Evolutionary conservation across 2,888 invertebrate genomes (phyloP), one percentile per base, ranked within the genome.

Genomic region (Phlogophora meticulosa): DNA sequence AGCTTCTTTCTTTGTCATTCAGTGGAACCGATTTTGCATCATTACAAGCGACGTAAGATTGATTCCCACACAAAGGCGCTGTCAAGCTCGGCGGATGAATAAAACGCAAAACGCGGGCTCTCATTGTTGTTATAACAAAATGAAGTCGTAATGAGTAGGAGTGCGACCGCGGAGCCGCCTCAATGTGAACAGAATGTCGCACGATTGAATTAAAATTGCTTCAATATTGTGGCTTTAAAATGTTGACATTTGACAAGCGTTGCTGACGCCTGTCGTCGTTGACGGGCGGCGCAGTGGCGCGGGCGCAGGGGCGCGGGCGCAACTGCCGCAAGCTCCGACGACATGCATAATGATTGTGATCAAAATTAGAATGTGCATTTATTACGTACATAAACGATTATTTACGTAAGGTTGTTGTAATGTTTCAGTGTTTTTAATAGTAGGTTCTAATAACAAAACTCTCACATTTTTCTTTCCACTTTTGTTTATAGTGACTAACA

Each of bases 111-210:
- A 82, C 81, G 82, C 80, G 65, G 84, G 80, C 85, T 83, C 73
- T 85, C 87, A 93, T 95, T 94, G 93, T 95, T 93, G 93, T 93
- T 91, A 92, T 88, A 93, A 92, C 90, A 94, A 94, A 94, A 94
- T 94, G 92, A 94, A 95, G 94, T 88, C 91, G 88, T 94, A 95
- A 94, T 95, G 94, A 94, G 94, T 90, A 87, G 90, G 87, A 88
- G 89, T 85, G 68, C 81, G 81, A 71, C 64, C 83, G 83, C 78
- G 77, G 76, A 66, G 82, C 72, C 80, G 80, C 84, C 81, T 86
- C 86, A 82, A 87, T 88, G 88, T 85, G 86, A 87, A 85, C 85
- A 85, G 86, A 93, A 92, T 91, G 92, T 91, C 88, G 89, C 86
- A 80, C 85, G 90, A 93, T 94, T 94, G 92, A 95, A 95, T 94